Conservation (phyloP, 2,113 vertebrate genomes). For the Sebastes schlegelii region DNA sequence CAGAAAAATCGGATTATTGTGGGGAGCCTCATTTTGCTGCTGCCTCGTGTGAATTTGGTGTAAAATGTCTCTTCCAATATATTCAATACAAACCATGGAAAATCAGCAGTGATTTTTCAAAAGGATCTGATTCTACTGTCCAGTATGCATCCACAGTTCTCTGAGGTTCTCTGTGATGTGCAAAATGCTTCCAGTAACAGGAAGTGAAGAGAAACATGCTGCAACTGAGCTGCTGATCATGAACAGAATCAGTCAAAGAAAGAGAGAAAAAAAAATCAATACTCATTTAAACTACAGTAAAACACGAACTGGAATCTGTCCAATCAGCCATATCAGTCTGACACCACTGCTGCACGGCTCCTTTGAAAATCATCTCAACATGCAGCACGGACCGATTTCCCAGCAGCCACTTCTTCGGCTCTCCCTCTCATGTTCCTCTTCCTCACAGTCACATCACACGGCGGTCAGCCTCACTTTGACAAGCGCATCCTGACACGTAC, state of each 20-base stretch:
- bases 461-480: conserved; percentile 63
- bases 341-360: conserved; percentile 7
- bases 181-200: not conserved
- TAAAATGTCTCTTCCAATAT: no score
- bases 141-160: not conserved
- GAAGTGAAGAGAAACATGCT: not conserved
- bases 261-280: not conserved
- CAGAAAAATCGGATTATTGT: no score
- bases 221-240: not conserved
- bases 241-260: not conserved
- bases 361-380: conserved; percentile 49
- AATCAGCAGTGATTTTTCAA: not conserved
- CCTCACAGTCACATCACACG: conserved; percentile 48
- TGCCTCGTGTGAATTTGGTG: no score
- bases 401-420: conserved; percentile 62
- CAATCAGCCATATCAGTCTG: not conserved
- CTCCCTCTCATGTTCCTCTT: conserved; percentile 17
- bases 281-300: not conserved
- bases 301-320: not conserved
- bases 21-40: no score
- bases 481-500: conserved; percentile 63
- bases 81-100: no score
- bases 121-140: not conserved
- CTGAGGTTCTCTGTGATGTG: not conserved
- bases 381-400: conserved; percentile 50